phyloP scores from a whole-genome alignment of 2,113 vertebrate genomes.

The Silurus asotus region DNA sequence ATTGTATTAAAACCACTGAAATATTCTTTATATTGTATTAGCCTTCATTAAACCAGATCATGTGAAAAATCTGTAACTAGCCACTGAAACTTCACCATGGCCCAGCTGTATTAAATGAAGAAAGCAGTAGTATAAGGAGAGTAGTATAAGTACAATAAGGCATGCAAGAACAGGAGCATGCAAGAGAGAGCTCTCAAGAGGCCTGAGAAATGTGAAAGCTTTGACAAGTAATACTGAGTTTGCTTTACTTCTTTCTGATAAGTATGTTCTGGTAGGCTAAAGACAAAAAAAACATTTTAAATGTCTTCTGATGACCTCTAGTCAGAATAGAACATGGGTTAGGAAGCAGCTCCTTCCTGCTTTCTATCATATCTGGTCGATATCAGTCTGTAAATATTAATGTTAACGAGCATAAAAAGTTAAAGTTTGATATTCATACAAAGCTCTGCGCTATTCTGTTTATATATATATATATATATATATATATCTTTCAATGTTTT shows the following conservation, averaged over 20 bases:
- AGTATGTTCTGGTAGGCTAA: not conserved
- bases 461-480: not conserved
- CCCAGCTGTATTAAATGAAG: not conserved
- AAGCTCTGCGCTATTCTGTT: not conserved
- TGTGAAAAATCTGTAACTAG: not conserved
- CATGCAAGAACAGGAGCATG: not conserved
- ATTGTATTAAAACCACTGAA: not conserved
- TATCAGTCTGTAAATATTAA: not conserved
- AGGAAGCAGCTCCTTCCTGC: not conserved
- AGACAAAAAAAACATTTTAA: not conserved
- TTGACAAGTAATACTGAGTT: not conserved
- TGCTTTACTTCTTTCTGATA: conserved; percentile 1
- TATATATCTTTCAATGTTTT: too few species aligned
- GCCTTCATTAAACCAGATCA: not conserved
- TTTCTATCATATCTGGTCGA: not conserved
- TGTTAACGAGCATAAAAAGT: not conserved
- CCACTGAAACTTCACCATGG: not conserved
- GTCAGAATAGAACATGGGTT: not conserved
- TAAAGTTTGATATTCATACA: not conserved
- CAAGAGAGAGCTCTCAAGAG: not conserved
- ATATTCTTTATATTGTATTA: not conserved
- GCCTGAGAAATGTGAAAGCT: not conserved
- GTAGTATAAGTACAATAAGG: not conserved
- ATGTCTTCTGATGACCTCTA: not conserved
- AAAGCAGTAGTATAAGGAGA: not conserved